Conservation (phyloP, 2,113 vertebrate genomes). For the Callionymus lyra region DNA sequence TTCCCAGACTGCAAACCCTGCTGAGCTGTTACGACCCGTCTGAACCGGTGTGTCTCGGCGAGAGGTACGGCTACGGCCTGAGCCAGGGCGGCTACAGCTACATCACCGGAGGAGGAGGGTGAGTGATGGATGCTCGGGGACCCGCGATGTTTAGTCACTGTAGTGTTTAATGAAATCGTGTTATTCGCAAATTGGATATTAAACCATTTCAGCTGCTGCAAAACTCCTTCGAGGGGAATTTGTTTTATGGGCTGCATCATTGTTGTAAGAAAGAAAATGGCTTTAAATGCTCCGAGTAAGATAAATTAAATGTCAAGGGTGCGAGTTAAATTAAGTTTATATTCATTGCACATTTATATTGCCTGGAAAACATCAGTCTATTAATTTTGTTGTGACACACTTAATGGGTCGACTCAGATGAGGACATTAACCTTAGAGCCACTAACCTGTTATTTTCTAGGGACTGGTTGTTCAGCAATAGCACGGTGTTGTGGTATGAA, state of each 20-base stretch:
- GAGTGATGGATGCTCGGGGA: conserved; percentile 39
- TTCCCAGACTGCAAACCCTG: conserved; percentile 78
- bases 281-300: no score
- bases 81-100: conserved; percentile 93
- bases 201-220: conserved; percentile 19
- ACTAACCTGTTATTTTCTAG: no score
- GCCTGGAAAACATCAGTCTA: no score
- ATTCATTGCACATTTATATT: no score
- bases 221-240: conserved; percentile 8
- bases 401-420: no score
- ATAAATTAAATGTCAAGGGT: no score
- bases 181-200: conserved; percentile 40
- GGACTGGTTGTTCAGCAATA: no score
- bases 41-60: conserved; percentile 82
- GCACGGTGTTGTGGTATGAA: no score
- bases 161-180: conserved; percentile 25
- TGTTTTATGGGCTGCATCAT: conserved; percentile 4
- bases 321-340: no score
- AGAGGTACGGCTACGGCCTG: conserved; percentile 89
- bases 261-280: conserved; percentile 2
- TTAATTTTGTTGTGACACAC: no score
- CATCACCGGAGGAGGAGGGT: conserved; percentile 95
- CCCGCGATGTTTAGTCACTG: background rate
- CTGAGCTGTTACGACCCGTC: conserved; percentile 84
- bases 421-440: no score